These are phyloP conservation scores for Botia kubotai DNA, from an alignment of 2,797 vertebrate species.

Conservation along the genomic window DNA sequence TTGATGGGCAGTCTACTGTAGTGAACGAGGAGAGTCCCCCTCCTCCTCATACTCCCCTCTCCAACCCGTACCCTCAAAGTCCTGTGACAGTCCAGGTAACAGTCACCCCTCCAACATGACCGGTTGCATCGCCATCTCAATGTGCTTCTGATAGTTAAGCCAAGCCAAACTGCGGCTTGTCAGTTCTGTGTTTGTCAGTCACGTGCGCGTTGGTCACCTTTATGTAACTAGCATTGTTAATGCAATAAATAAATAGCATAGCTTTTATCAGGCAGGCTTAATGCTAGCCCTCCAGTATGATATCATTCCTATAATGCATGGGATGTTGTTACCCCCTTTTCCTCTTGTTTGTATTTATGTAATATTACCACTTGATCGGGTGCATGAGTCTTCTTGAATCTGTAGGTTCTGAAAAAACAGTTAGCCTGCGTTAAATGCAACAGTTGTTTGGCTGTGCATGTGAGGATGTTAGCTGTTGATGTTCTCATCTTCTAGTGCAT, in stretches of 20 bases:
- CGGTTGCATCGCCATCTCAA: slow-evolving; percentile 28
- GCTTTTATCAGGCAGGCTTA: slow-evolving; percentile 25
- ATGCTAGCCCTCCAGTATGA: slow-evolving; percentile 18
- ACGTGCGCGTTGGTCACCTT: slow-evolving; percentile 43
- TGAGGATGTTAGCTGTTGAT: not conserved
- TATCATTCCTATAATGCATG: slow-evolving; percentile 33
- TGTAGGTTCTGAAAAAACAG: not conserved
- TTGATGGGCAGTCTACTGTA: slow-evolving; percentile 74
- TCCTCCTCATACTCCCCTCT: slow-evolving; percentile 68
- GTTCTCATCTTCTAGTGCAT: slow-evolving; percentile 23
- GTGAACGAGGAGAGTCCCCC: slow-evolving; percentile 72
- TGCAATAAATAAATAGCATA: not conserved
- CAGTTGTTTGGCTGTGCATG: slow-evolving; percentile 16
- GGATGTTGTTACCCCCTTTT: not conserved
- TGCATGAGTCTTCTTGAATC: not conserved
- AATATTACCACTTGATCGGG: not conserved
- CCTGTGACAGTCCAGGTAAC: slow-evolving; percentile 61
- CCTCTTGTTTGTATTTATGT: not conserved
- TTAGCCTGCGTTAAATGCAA: not conserved
- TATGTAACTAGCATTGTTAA: not conserved
- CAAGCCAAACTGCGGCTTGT: slow-evolving; percentile 1
- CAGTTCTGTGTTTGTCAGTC: slow-evolving; percentile 30
- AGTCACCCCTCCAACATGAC: slow-evolving; percentile 14
- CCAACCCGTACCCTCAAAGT: slow-evolving; percentile 68
- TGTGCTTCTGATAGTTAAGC: slow-evolving; percentile 20